phyloP scores from a whole-genome alignment of 2,888 invertebrate species.

The Phymatocera aterrima region DNA sequence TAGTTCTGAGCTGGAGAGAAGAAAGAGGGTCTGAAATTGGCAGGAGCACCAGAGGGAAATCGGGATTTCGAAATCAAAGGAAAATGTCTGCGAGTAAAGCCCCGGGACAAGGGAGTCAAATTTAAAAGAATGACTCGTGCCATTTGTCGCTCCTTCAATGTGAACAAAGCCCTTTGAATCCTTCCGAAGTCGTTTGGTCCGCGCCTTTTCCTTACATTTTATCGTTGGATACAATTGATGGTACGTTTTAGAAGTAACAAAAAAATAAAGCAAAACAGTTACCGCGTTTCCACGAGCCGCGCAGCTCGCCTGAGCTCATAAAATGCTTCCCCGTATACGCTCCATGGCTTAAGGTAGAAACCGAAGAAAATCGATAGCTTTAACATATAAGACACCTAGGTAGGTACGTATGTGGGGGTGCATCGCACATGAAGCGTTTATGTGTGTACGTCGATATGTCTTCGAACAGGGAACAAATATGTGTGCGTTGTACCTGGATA shows the following conservation, averaged over 20 bases:
- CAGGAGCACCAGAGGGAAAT: conserved; percentile 11
- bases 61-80: conserved; percentile 32
- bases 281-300: conserved; percentile 19
- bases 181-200: conserved; percentile 62
- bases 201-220: conserved; percentile 33
- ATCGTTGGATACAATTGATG: conserved; percentile 39
- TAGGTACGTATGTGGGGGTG: no score
- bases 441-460: no score
- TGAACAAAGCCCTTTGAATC: conserved; percentile 70
- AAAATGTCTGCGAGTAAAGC: conserved; percentile 32
- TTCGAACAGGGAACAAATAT: background rate
- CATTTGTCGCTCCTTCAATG: conserved; percentile 58
- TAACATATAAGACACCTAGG: conserved; percentile 14
- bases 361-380: conserved; percentile 36
- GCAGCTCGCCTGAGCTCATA: conserved; percentile 36
- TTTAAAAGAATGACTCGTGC: conserved; percentile 73
- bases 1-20: background rate
- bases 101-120: conserved; percentile 62
- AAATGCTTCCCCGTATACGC: conserved; percentile 21
- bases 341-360: conserved; percentile 12
- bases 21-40: conserved; percentile 13
- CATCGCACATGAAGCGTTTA: no score
- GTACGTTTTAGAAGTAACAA: conserved; percentile 35
- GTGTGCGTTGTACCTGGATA: no score
- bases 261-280: conserved; percentile 39